A percentile compares a stretch with the other conserved stretches of the same genome.
phyloP scores from a whole-genome alignment of 2,888 invertebrate species.

The Diploptera punctata region DNA sequence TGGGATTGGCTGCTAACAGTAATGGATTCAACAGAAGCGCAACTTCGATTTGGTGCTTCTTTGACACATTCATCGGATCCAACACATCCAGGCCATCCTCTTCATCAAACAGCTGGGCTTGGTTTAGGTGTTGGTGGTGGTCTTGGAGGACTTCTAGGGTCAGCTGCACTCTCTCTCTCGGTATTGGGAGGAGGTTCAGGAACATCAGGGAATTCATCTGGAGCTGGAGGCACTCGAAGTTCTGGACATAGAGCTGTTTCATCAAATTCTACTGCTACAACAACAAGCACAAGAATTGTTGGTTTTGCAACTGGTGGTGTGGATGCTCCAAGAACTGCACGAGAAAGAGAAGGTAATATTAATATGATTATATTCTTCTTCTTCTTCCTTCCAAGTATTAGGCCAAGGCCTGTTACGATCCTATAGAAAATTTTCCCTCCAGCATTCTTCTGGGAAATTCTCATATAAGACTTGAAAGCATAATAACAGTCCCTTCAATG shows the following conservation, averaged over 20 bases:
- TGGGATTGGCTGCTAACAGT: conserved; percentile 98
- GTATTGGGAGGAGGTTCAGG: conserved; percentile 47
- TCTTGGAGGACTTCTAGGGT: conserved; percentile 50
- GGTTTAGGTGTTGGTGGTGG: conserved; percentile 45
- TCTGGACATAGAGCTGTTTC: conserved; percentile 36
- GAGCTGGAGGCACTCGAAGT: conserved; percentile 21
- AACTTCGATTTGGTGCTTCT: conserved; percentile 86
- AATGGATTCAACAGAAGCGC: conserved; percentile 98
- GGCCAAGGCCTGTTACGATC: too few species aligned
- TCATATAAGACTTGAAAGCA: too few species aligned
- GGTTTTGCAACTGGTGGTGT: conserved; percentile 54
- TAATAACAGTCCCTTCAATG: too few species aligned
- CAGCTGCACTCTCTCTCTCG: conserved; percentile 52
- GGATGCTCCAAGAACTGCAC: conserved; percentile 53
- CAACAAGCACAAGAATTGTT: conserved; percentile 52
- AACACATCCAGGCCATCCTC: conserved; percentile 66
- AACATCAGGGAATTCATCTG: background rate
- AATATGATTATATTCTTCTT: too few species aligned
- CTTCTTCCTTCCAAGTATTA: too few species aligned
- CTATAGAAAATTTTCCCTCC: too few species aligned
- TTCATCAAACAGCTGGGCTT: conserved; percentile 57
- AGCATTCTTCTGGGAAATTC: too few species aligned
- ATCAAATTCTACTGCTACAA: conserved; percentile 33
- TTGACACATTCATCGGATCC: conserved; percentile 80
- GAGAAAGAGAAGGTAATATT: conserved; percentile 61